These are phyloP conservation scores for Rattus rattus DNA, from an alignment of 2,113 vertebrate genomes.

Conservation along the genomic window DNA sequence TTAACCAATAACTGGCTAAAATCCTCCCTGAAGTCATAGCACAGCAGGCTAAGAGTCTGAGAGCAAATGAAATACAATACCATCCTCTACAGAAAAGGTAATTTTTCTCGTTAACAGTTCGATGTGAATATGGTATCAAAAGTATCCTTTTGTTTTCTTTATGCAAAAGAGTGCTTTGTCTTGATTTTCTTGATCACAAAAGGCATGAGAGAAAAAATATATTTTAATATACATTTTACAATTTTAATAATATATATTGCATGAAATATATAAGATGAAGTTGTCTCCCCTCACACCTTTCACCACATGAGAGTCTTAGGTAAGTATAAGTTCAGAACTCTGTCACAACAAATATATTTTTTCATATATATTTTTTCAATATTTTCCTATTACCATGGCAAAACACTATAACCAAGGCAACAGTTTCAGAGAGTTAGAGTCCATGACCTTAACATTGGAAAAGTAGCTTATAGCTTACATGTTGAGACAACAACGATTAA, in stretches of 20 bases:
- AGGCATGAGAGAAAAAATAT: not conserved
- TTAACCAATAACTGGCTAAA: conserved; percentile 26
- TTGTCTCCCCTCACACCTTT: not conserved
- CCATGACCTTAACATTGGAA: no score
- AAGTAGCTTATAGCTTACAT: not conserved
- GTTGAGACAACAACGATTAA: not conserved
- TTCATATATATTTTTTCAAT: no score
- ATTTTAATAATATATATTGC: not conserved
- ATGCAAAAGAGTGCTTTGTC: conserved; percentile 7
- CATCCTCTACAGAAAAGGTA: not conserved
- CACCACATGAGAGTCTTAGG: not conserved
- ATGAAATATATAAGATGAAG: not conserved
- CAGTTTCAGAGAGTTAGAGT: not conserved
- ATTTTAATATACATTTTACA: not conserved
- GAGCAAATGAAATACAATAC: not conserved
- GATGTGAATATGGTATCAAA: not conserved
- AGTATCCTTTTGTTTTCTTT: not conserved
- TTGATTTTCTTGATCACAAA: conserved; percentile 10
- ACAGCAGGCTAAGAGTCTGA: conserved; percentile 13
- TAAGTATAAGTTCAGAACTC: not conserved
- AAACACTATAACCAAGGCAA: not conserved
- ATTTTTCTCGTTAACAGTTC: not conserved
- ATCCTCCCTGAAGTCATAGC: not conserved
- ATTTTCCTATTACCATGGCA: not conserved
- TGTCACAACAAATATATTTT: not conserved